These are phyloP conservation scores for Alosa alosa DNA, from an alignment of 2,113 vertebrate genomes.

Conservation along the genomic window DNA sequence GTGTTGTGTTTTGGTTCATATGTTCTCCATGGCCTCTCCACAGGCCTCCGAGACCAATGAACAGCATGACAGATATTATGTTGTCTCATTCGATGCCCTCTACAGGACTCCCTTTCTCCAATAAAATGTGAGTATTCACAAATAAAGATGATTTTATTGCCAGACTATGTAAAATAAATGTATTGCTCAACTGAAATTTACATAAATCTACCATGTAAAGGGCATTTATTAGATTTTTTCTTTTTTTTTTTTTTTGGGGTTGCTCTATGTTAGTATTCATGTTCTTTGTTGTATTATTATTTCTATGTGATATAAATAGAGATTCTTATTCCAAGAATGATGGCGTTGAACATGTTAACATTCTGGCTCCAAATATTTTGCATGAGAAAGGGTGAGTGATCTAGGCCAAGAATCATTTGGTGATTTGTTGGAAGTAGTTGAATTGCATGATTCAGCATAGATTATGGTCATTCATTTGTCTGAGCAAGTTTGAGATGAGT, in stretches of 20 bases:
- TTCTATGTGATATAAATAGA: conserved; percentile 81
- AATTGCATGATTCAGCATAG: too few species aligned
- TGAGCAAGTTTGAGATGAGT: too few species aligned
- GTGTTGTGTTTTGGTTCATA: not conserved
- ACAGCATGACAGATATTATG: conserved; percentile 87
- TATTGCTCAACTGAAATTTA: not conserved
- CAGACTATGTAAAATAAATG: not conserved
- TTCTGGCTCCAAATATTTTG: conserved; percentile 87
- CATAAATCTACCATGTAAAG: too few species aligned
- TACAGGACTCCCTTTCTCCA: conserved; percentile 95
- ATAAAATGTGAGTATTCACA: conserved; percentile 86
- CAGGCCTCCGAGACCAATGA: conserved; percentile 95
- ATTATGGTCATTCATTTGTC: too few species aligned
- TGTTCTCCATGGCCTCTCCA: conserved; percentile 36
- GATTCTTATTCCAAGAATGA: conserved; percentile 80
- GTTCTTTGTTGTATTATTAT: conserved; percentile 38
- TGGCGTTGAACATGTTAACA: conserved; percentile 84
- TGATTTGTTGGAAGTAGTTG: not conserved
- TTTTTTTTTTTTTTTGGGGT: too few species aligned
- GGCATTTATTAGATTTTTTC: too few species aligned
- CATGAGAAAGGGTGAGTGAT: conserved; percentile 94
- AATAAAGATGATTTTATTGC: conserved; percentile 29
- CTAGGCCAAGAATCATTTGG: not conserved
- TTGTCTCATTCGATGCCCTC: conserved; percentile 95
- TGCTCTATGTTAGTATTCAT: not conserved